Base-by-base conservation (phyloP, 2,888 invertebrate species). In the Machimus atricapillus region DNA sequence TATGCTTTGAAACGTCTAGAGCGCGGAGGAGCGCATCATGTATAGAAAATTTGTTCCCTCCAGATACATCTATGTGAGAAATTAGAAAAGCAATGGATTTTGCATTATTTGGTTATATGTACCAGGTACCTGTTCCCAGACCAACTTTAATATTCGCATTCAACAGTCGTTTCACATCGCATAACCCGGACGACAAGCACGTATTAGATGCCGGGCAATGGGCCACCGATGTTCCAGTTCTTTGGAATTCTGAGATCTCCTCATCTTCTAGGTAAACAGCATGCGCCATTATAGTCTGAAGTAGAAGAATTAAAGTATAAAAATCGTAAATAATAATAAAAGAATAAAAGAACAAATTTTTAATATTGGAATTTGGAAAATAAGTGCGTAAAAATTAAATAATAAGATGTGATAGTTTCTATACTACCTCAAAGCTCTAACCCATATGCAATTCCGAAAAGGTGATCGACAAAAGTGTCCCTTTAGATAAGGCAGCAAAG, bases 181-280 rank as follows among this genome's bases (percentile, higher is more conserved):
- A 97, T 1, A 97, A 90, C 0, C 98, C 98, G 16, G 97, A 98
- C 90, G 94, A 94, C 58, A 98, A 93, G 89, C 95, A 94, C 0
- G 95, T 95, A 92, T 98, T 98, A 1, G 98, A 98, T 52, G 96
- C 95, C 0, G 98, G 97, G 91, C 98, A 98, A 91, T 98, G 98
- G 0, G 97, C 95, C 8, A 98, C 92, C 0, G 96, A 94, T 1
- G 95, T 94, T 0, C 95, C 95, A 86, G 94, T 93, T 34, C 93
- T 89, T 27, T 93, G 93, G 23, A 98, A 91, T 8, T 96, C 90
- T 14, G 92, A 89, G 23, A 97, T 93, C 92, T 98, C 98, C 2
- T 93, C 93, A 58, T 96, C 95, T 9, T 94, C 94, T 82, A 98
- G 92, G 91, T 97, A 94, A 16, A 98, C 94, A 0, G 95, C 97